Base-by-base conservation (phyloP, 2,888 invertebrate genomes). In the Anodontia alba region DNA sequence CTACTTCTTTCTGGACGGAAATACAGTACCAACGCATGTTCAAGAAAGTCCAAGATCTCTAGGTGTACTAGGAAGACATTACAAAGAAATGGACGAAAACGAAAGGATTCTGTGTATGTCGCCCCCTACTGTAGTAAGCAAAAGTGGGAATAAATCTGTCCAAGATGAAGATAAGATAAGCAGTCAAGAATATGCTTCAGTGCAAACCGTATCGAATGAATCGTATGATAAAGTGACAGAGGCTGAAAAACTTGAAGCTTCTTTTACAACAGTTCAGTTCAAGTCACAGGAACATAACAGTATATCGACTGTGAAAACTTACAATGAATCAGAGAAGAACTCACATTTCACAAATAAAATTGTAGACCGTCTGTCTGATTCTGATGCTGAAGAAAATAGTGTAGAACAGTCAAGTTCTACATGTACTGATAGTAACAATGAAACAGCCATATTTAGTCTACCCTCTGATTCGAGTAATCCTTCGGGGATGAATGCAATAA, bases 21-120 rank as follows among this genome's bases (percentile, higher is more conserved):
- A 69, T 23, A 46, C 38, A n/a, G 70, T 49, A 15, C 29, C 31
- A 8, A 42, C 17, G 20, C 33, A 38, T 29, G 49, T 42, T 38
- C 75, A 76, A 20, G 8, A 71, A 17, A 62, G 71, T 17, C 62
- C 62, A 29, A 80, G 77, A 69, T 85, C 85, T 1, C 78, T 82
- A 29, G 57, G 82, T 70, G 80, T 85, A 8, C 73, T 85, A 33
- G 85, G 85, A 3, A 62, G 85, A 73, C 80, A 82, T 54, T 82
- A 78, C 66, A 51, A 62, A 20, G 85, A 85, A 77, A 76, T 82
- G 80, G 82, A 85, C n/a, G 54, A 78, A 49, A 70, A 73, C 26
- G 38, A 81, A 33, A 62, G 33, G 33, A 33, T 33, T 1, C 17
- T 33, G 5, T 62, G 62, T 33, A 62, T 23, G 15, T 62, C 62